phyloP scores from a whole-genome alignment of 2,797 vertebrate genomes.

The Eulemur rubriventer region DNA sequence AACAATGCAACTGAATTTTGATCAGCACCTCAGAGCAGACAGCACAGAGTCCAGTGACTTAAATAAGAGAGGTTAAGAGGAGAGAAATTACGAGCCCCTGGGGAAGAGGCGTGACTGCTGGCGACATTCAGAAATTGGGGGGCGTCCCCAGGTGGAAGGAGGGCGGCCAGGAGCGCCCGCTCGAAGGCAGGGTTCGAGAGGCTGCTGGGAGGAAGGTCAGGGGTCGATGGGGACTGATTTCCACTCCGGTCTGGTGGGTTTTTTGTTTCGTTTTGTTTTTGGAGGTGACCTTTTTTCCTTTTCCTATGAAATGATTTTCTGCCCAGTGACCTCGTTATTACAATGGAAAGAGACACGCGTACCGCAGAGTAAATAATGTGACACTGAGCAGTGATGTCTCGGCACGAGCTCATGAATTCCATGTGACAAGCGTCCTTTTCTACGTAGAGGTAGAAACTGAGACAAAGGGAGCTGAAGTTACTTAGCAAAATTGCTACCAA shows the following conservation, averaged over 20 bases:
- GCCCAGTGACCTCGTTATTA: not conserved
- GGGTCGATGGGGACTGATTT: not conserved
- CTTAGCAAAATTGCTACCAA: not conserved
- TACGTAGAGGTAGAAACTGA: not conserved
- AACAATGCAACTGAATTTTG: not conserved
- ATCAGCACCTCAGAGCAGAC: not conserved
- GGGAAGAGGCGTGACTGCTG: not conserved
- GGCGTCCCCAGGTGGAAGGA: not conserved
- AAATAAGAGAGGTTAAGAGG: not conserved
- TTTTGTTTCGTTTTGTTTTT: not conserved
- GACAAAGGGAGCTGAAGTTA: not conserved
- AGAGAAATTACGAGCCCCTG: not conserved
- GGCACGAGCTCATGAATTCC: not conserved
- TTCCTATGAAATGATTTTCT: not conserved
- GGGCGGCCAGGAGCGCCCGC: not conserved
- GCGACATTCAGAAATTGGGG: not conserved
- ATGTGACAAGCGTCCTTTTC: not conserved
- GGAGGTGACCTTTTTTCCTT: not conserved
- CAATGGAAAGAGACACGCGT: not conserved
- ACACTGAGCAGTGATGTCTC: not conserved
- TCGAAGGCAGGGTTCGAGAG: not conserved
- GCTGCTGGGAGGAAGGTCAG: not conserved
- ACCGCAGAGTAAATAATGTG: not conserved
- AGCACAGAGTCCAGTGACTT: not conserved
- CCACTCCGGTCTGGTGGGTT: not conserved